phyloP scores from a whole-genome alignment of 2,888 invertebrate genomes.

The Protodeltote pygarga region DNA sequence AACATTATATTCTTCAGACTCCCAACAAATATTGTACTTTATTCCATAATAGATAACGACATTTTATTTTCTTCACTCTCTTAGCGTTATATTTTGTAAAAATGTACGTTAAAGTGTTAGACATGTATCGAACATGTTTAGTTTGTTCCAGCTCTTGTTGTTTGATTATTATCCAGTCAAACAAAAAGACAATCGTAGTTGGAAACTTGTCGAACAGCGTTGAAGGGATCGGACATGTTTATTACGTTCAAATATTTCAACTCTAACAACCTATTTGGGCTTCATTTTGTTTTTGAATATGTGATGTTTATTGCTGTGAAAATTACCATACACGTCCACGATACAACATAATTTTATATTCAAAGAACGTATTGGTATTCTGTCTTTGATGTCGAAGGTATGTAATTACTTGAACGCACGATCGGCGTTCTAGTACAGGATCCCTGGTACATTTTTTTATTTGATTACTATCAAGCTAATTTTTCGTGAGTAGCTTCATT shows the following conservation, averaged over 20 bases:
- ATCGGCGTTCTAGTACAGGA: no score
- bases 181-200: slow-evolving; percentile 55
- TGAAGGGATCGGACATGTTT: slow-evolving; percentile 45
- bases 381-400: background rate
- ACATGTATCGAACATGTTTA: slow-evolving; percentile 45
- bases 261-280: slow-evolving; percentile 35
- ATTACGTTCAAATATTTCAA: slow-evolving; percentile 44
- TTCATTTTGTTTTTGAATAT: slow-evolving; percentile 41
- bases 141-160: slow-evolving; percentile 48
- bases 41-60: slow-evolving; percentile 9
- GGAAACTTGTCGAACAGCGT: slow-evolving; percentile 46
- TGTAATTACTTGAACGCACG: no score
- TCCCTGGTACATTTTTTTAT: no score
- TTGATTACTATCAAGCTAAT: no score
- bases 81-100: slow-evolving; percentile 18
- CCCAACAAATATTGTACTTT: slow-evolving; percentile 11
- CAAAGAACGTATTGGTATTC: background rate
- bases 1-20: background rate
- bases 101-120: slow-evolving; percentile 41
- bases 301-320: slow-evolving; percentile 35
- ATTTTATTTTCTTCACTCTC: slow-evolving; percentile 2
- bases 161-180: slow-evolving; percentile 54
- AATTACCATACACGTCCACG: slow-evolving; percentile 4
- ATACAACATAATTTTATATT: slow-evolving; percentile 1
- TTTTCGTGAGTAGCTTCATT: no score